Conservation (phyloP, 2,113 vertebrate genomes). For the Hippocampus barbouri region DNA sequence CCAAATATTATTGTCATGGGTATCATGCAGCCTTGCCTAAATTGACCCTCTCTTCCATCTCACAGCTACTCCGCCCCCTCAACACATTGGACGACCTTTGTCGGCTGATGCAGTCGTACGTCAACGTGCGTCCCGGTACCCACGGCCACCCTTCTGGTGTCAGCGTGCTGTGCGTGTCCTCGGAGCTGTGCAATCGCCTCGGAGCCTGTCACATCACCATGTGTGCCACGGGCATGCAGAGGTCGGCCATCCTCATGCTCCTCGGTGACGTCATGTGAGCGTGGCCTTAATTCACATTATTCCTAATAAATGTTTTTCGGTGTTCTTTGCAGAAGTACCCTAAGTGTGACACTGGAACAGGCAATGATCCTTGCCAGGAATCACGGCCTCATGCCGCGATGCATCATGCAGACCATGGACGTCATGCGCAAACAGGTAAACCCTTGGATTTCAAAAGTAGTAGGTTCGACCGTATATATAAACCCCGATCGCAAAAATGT, state of each 20-base stretch:
- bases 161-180: slow-evolving; percentile 84
- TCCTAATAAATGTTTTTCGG: not conserved
- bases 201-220: slow-evolving; percentile 92
- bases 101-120: slow-evolving; percentile 87
- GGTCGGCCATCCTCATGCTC: slow-evolving; percentile 67
- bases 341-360: slow-evolving; percentile 91
- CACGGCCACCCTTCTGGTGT: slow-evolving; percentile 75
- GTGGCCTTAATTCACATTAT: not conserved
- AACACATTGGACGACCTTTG: slow-evolving; percentile 96
- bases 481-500: too few species aligned
- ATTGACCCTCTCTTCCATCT: slow-evolving; percentile 9
- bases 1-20: not conserved
- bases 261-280: not conserved
- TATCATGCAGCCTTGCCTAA: not conserved
- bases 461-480: too few species aligned
- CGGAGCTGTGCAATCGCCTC: slow-evolving; percentile 92
- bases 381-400: slow-evolving; percentile 89
- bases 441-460: not conserved
- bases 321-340: slow-evolving; percentile 77
- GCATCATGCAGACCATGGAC: slow-evolving; percentile 96
- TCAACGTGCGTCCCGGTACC: slow-evolving; percentile 69
- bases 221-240: slow-evolving; percentile 95
- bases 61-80: slow-evolving; percentile 90
- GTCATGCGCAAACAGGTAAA: slow-evolving; percentile 96
- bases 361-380: slow-evolving; percentile 87